These are phyloP conservation scores for Mayetiola destructor DNA, from an alignment of 2,888 invertebrate species.

Conservation along the genomic window DNA sequence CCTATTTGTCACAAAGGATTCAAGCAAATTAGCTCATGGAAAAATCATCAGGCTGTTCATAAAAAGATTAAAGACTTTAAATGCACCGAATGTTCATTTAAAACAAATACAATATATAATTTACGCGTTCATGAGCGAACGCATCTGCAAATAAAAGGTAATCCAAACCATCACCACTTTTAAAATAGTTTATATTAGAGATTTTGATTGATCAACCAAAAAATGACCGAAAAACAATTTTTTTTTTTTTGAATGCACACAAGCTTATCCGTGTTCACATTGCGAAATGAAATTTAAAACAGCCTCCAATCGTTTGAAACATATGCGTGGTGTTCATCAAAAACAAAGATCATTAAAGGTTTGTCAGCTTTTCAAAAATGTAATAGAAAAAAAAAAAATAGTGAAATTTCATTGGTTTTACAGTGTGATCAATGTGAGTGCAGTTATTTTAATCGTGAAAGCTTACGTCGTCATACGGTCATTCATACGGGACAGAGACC, in stretches of 20 bases:
- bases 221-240: too few relatives aligned
- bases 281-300: constrained; percentile 20
- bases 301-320: constrained; percentile 20
- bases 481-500: constrained; percentile 20
- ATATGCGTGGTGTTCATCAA: constrained; percentile 20
- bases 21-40: constrained; percentile 20
- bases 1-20: too few relatives aligned
- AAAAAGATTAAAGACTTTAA: constrained; percentile 18
- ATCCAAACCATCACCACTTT: too few relatives aligned
- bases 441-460: constrained; percentile 19
- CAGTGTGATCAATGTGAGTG: constrained; percentile 19
- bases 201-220: too few relatives aligned
- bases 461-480: constrained; percentile 19
- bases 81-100: constrained; percentile 19
- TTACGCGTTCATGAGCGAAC: constrained; percentile 20
- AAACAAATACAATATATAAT: constrained; percentile 19
- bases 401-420: not conserved
- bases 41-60: constrained; percentile 20
- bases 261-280: constrained; percentile 18
- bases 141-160: too few relatives aligned
- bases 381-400: not conserved
- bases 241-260: too few relatives aligned
- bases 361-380: too few relatives aligned
- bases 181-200: too few relatives aligned
- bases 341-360: constrained; percentile 19